phyloP scores from a whole-genome alignment of 2,113 vertebrate genomes.

The Microcebus griseorufus region DNA sequence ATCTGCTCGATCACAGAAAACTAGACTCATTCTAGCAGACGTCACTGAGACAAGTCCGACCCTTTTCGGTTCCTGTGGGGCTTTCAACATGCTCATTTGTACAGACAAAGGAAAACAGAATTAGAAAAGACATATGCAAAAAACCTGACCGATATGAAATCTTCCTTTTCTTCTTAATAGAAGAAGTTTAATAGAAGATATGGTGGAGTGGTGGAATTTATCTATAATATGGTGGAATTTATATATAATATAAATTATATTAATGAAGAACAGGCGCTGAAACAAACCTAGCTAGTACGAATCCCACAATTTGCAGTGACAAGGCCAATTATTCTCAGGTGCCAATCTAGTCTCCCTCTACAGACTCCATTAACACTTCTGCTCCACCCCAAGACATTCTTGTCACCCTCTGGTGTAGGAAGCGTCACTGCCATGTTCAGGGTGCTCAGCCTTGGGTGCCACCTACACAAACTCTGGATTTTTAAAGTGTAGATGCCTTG shows the following conservation, averaged over 20 bases:
- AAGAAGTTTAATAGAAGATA: background rate
- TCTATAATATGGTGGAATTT: too few relatives aligned
- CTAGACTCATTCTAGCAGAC: background rate
- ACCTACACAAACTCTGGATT: background rate
- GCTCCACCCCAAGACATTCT: background rate
- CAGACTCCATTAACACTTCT: background rate
- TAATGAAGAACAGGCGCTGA: background rate
- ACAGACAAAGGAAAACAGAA: background rate
- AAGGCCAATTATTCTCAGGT: background rate
- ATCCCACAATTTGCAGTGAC: too few relatives aligned
- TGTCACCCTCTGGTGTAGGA: background rate
- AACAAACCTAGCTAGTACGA: background rate
- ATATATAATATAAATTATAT: background rate
- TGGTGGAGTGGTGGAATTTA: background rate
- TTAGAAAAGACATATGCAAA: background rate
- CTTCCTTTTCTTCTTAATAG: background rate
- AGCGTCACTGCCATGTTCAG: background rate
- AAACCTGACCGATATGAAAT: background rate
- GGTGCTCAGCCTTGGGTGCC: too few relatives aligned
- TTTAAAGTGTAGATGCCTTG: background rate
- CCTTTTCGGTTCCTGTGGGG: background rate
- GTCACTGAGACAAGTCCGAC: background rate
- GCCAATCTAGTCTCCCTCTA: background rate
- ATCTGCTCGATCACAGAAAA: background rate
- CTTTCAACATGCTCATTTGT: background rate